phyloP scores from a whole-genome alignment of 2,113 vertebrate species.

The Coracopsis vasa region DNA sequence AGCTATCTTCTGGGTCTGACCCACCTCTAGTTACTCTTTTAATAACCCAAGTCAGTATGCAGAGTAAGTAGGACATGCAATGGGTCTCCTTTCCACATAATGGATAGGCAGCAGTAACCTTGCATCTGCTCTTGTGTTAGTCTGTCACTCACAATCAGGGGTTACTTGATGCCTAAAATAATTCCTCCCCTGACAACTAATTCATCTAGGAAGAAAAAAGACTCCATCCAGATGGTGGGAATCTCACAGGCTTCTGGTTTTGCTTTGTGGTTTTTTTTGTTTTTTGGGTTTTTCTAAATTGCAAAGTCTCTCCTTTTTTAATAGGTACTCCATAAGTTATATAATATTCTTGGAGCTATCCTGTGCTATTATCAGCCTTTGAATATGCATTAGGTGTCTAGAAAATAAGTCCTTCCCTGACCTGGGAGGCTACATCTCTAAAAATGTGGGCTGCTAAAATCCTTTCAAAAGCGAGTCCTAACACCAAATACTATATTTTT shows the following conservation, averaged over 20 bases:
- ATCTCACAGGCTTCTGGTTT: conserved; percentile 33
- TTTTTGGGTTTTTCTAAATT: not conserved
- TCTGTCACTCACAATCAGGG: conserved; percentile 67
- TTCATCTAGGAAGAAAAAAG: conserved; percentile 68
- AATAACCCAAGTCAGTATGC: conserved; percentile 3
- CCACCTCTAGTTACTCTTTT: conserved; percentile 20
- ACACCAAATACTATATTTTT: not conserved
- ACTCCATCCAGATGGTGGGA: conserved; percentile 68
- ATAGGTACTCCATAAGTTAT: conserved; percentile 15
- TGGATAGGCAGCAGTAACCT: conserved; percentile 37
- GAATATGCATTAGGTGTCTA: conserved; percentile 3
- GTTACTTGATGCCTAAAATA: conserved; percentile 70
- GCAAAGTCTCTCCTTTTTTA: conserved; percentile 18
- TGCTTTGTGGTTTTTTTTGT: no score
- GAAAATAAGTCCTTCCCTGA: conserved; percentile 37
- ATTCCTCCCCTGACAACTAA: conserved; percentile 65
- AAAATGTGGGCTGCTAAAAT: not conserved
- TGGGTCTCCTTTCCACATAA: conserved; percentile 30
- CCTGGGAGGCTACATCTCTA: not conserved
- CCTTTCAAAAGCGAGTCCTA: not conserved
- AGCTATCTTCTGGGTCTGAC: not conserved
- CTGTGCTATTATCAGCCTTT: not conserved
- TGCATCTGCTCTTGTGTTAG: conserved; percentile 68
- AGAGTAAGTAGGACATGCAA: conserved; percentile 20
- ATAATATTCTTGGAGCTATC: conserved; percentile 44